Conservation (phyloP, 2,888 invertebrate genomes). For the Empis livida region DNA sequence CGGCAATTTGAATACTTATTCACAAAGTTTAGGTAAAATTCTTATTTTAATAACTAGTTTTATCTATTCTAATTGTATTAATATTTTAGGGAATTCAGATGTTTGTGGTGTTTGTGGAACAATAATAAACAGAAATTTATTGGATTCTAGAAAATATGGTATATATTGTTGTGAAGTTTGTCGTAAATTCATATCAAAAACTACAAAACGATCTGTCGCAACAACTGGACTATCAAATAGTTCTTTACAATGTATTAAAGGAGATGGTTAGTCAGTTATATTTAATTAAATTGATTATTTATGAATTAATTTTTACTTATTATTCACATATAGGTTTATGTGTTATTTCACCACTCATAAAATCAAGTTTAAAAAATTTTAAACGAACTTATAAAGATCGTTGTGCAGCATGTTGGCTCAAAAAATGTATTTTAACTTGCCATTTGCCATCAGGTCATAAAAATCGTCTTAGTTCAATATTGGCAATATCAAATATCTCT, state of each 20-base stretch:
- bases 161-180: constrained; percentile 77
- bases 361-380: constrained; percentile 44
- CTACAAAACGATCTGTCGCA: constrained; percentile 45
- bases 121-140: constrained; percentile 39
- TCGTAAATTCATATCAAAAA: constrained; percentile 72
- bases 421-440: constrained; percentile 67
- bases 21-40: not conserved
- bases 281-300: not conserved
- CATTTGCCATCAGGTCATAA: constrained; percentile 59
- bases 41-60: too few species aligned
- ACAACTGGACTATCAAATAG: constrained; percentile 34
- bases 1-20: constrained; percentile 1
- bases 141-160: constrained; percentile 71
- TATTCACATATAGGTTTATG: constrained; percentile 44
- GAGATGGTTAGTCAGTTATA: constrained; percentile 23
- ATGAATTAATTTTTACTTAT: not conserved
- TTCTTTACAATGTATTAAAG: constrained; percentile 44
- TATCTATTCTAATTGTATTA: too few species aligned
- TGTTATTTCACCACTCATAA: constrained; percentile 54
- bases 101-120: too few species aligned
- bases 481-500: constrained; percentile 39
- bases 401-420: constrained; percentile 79
- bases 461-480: constrained; percentile 51
- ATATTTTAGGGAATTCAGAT: not conserved
- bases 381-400: constrained; percentile 57